A percentile compares a stretch with the other conserved stretches of the same genome.
Evolutionary conservation across 2,113 vertebrate genomes (phyloP).

Genomic region (Fukomys damarensis): DNA sequence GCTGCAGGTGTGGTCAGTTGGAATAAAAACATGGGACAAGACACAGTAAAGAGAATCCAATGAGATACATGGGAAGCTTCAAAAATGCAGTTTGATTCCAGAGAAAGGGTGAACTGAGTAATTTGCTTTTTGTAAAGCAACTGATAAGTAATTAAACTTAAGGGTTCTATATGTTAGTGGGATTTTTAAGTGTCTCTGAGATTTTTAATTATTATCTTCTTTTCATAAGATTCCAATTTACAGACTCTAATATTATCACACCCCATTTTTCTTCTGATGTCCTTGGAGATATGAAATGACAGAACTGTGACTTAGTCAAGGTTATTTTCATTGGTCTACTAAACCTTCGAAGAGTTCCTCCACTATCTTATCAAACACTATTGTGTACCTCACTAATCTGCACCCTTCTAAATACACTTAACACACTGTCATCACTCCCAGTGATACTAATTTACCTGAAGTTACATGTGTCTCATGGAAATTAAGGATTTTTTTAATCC

Average conservation of each 20-base stretch:
- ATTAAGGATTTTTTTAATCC: neutral
- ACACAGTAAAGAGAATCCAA: neutral
- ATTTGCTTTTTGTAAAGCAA: neutral
- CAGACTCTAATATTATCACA: neutral
- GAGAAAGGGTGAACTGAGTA: neutral
- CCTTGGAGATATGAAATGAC: neutral
- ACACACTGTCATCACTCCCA: neutral
- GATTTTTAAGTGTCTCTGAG: neutral
- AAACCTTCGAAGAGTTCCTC: neutral
- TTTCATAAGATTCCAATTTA: neutral
- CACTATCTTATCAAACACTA: neutral
- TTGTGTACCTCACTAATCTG: neutral
- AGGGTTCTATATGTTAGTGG: neutral
- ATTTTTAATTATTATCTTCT: slow-evolving; percentile 24
- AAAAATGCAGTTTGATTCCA: neutral
- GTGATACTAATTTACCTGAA: neutral
- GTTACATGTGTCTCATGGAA: neutral
- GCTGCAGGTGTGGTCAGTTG: neutral
- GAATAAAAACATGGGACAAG: neutral
- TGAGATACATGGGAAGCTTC: neutral
- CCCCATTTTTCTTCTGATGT: neutral
- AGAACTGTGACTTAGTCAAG: neutral
- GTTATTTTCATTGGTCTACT: neutral
- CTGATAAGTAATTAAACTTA: neutral
- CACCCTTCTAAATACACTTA: neutral